phyloP scores from a whole-genome alignment of 1,140 invertebrate species.

The Papilio aristodemus region DNA sequence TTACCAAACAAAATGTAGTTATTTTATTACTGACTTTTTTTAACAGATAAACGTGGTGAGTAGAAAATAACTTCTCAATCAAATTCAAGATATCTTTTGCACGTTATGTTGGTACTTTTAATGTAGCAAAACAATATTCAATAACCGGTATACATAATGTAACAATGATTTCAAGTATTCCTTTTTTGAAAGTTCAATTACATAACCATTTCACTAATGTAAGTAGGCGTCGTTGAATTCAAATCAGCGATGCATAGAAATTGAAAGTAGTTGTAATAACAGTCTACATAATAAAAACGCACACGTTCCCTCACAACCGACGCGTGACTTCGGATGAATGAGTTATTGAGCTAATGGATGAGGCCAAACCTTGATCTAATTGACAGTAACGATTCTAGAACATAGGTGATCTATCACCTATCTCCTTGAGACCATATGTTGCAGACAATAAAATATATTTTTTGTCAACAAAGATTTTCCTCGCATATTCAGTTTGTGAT shows the following conservation, averaged over 20 bases:
- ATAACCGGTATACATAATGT: constrained; percentile 5
- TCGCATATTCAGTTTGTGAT: no score
- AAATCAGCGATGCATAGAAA: constrained; percentile 33
- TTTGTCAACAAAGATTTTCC: no score
- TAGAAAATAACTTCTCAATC: background rate
- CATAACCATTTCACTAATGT: constrained; percentile 29
- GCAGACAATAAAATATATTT: background rate
- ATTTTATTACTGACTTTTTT: no score
- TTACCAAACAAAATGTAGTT: background rate
- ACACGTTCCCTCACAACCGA: background rate
- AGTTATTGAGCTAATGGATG: constrained; percentile 66
- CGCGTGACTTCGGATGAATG: constrained; percentile 36
- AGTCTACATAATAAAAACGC: constrained; percentile 17
- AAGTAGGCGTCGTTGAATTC: constrained; percentile 32
- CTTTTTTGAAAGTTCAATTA: constrained; percentile 31
- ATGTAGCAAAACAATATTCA: constrained; percentile 8
- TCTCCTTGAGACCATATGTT: constrained; percentile 24
- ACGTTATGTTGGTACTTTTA: background rate
- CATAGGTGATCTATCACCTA: constrained; percentile 45
- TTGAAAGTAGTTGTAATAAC: constrained; percentile 27
- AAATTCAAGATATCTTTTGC: no score
- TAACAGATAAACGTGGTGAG: no score
- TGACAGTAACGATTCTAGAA: constrained; percentile 55
- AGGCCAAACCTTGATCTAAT: constrained; percentile 69
- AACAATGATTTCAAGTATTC: constrained; percentile 27